These are phyloP conservation scores for Rapana venosa DNA, from an alignment of 2,888 invertebrate species.

Conservation along the genomic window DNA sequence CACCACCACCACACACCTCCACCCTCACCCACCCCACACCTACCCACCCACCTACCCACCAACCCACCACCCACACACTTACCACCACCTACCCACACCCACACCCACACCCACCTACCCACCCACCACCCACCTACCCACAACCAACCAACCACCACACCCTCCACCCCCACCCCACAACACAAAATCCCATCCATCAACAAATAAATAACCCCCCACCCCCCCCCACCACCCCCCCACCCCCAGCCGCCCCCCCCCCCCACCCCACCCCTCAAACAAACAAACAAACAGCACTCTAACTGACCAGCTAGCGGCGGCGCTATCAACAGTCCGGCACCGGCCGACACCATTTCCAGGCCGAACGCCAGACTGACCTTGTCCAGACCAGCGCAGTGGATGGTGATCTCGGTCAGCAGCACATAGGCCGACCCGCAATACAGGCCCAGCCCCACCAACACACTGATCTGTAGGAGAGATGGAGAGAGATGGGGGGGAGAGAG, in stretches of 20 bases:
- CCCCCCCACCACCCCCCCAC: too few relatives aligned
- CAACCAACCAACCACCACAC: neutral
- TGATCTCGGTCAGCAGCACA: constrained; percentile 37
- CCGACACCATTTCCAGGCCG: constrained; percentile 46
- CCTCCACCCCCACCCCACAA: neutral
- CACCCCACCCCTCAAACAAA: too few relatives aligned
- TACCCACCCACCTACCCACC: neutral
- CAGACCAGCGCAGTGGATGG: constrained; percentile 44
- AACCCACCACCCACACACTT: neutral
- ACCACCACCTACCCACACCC: neutral
- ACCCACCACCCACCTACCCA: neutral
- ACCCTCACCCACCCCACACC: constrained; percentile 5
- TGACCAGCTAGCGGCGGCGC: constrained; percentile 46
- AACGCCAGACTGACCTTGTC: constrained; percentile 35
- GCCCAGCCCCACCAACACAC: neutral
- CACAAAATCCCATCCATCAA: too few relatives aligned
- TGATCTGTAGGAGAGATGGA: neutral
- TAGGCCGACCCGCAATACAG: constrained; percentile 34
- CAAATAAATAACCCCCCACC: too few relatives aligned
- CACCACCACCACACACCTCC: constrained; percentile 8
- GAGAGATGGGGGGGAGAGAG: neutral
- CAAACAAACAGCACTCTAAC: neutral
- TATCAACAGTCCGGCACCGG: constrained; percentile 42
- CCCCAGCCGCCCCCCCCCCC: too few relatives aligned
- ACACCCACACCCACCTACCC: neutral